These are phyloP conservation scores for Clusia tigrina DNA, from an alignment of 2,888 invertebrate genomes.

Conservation along the genomic window DNA sequence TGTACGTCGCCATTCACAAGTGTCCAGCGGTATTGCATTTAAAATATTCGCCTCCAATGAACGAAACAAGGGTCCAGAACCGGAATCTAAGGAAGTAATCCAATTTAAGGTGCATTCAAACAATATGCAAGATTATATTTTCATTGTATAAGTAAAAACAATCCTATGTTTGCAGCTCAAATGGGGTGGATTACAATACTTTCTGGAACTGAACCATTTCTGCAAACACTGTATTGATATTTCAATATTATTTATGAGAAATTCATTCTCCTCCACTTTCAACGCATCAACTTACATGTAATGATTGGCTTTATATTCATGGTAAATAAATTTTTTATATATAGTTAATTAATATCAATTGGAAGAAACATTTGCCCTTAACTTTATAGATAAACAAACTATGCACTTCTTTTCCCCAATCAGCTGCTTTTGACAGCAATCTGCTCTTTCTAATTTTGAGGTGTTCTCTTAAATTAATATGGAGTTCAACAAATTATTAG, in stretches of 20 bases:
- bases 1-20: constrained; percentile 91
- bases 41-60: constrained; percentile 80
- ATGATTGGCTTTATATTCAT: constrained; percentile 62
- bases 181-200: no score
- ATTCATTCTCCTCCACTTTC: no score
- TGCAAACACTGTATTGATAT: no score
- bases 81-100: constrained; percentile 72
- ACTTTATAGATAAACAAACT: background rate
- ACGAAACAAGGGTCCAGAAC: constrained; percentile 84
- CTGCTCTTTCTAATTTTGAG: no score
- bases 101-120: background rate
- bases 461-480: no score
- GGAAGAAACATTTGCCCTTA: background rate
- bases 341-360: constrained; percentile 11
- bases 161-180: no score
- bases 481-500: no score
- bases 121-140: no score
- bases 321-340: constrained; percentile 13
- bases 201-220: background rate
- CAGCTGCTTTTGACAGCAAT: no score
- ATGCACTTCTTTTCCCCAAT: constrained; percentile 8
- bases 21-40: constrained; percentile 84
- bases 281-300: constrained; percentile 50
- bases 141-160: no score
- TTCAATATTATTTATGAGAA: no score